Evolutionary conservation across 2,797 vertebrate species (phyloP), one percentile per base, ranked within the genome.

Genomic region (Serranus cabrilla): DNA sequence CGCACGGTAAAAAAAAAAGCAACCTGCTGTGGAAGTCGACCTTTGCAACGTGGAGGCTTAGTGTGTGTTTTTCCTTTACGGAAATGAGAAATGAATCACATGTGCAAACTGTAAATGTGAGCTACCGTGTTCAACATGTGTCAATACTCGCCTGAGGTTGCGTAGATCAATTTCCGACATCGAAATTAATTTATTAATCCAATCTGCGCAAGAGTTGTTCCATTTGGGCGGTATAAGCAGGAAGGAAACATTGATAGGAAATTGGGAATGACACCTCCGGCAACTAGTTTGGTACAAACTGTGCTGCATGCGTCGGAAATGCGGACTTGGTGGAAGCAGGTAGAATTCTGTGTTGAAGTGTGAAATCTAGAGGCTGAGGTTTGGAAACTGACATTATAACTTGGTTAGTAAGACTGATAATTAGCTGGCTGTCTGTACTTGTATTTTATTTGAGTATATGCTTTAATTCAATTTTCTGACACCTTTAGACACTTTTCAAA

Each of bases 391-490:
- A 64, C 77, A 82, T 91, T 90, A 91, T 57, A 69, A 71, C 62
- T 80, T 55, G 18, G 61, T 81, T 80, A 89, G 87, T 86, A 87
- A 87, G 75, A 75, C 43, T 25, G 74, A 82, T 83, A 86, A 89
- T 89, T 88, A 87, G 78, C 61, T 23, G 45, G 16, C 54, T 62
- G 74, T 72, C 78, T 62, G 68, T 27, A 27, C 6, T 27, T 27
- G 3, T 27, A 27, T 27, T 27, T 27, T 27, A 6, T 27, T 27
- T 27, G 27, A 27, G 27, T 27, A 27, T 27, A 3, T 27, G 27
- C 27, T 27, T 27, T 27, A 27, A 27, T 27, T 27, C 27, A 27
- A 27, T 27, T 27, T 27, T 27, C 27, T 27, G 27, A 27, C 3
- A 27, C 6, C 27, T 27, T 27, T 27, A 27, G 27, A 27, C 27